A percentile compares a stretch with the other conserved stretches of the same genome.
Evolutionary conservation across 2,888 invertebrate genomes (phyloP).

Genomic region (Ctenicera cuprea): DNA sequence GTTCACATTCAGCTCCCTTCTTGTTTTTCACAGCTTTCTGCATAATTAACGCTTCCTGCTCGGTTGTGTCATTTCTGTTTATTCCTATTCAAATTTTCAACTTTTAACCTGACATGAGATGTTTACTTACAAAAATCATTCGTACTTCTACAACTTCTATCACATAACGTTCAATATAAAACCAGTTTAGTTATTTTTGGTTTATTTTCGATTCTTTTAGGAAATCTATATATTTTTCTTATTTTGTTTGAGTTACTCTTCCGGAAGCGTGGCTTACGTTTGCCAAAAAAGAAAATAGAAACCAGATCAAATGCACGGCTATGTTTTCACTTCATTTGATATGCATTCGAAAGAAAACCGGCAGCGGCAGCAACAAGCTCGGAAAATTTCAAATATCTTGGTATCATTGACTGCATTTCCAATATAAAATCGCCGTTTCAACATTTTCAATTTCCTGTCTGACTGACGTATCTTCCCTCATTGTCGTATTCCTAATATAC

Average conservation of each 20-base stretch:
- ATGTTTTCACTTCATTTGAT: constrained; percentile 1
- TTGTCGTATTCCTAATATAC: background rate
- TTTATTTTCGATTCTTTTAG: too few species aligned
- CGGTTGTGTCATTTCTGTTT: too few species aligned
- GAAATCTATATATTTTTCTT: too few species aligned
- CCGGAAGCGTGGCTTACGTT: background rate
- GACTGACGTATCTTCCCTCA: constrained; percentile 4
- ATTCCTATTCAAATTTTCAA: too few species aligned
- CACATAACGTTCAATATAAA: too few species aligned
- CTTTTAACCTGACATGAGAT: too few species aligned
- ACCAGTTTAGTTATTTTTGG: too few species aligned
- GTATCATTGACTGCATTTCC: constrained; percentile 11
- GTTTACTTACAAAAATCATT: too few species aligned
- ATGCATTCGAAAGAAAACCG: constrained; percentile 11
- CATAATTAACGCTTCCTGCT: too few species aligned
- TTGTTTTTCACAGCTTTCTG: too few species aligned
- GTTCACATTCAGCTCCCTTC: too few species aligned
- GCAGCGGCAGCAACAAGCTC: background rate
- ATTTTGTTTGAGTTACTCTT: background rate
- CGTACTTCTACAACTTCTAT: too few species aligned
- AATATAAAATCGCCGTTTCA: constrained; percentile 10
- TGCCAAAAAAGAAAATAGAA: background rate
- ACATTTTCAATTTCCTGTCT: constrained; percentile 31
- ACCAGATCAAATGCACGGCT: background rate
- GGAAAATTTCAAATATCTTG: constrained; percentile 11